These are phyloP conservation scores for Gasteruption jaculator DNA, from an alignment of 2,888 invertebrate genomes.

Conservation along the genomic window DNA sequence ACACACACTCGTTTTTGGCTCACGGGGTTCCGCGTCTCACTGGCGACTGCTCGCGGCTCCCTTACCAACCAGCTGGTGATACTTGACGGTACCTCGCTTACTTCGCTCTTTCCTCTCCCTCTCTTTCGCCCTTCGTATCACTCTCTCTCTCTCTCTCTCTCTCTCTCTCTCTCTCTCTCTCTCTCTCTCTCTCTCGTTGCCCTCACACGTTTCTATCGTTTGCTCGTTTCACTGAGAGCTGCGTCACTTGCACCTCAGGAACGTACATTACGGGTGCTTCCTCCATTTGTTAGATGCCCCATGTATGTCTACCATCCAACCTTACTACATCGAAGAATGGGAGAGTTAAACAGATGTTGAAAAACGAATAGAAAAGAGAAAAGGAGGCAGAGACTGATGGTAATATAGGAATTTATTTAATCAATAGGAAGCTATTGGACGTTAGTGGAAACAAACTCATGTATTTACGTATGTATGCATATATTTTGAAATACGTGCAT, in stretches of 20 bases:
- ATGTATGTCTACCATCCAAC: too few species aligned
- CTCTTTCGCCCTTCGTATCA: conserved; percentile 22
- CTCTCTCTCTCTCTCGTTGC: conserved; percentile 12
- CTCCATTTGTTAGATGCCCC: too few species aligned
- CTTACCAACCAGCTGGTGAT: conserved; percentile 45
- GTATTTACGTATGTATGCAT: too few species aligned
- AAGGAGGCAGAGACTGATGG: too few species aligned
- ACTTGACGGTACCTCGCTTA: conserved; percentile 32
- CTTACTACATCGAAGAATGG: too few species aligned
- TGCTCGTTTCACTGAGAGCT: background rate
- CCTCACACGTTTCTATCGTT: conserved; percentile 13
- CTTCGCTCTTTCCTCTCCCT: conserved; percentile 12
- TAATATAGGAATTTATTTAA: too few species aligned
- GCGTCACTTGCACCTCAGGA: background rate
- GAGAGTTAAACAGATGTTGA: too few species aligned
- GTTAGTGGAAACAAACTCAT: too few species aligned
- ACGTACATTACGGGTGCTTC: background rate
- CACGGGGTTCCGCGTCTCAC: conserved; percentile 49
- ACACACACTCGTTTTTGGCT: conserved; percentile 35
- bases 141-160: conserved; percentile 20
- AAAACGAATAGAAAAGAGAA: too few species aligned
- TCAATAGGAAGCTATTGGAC: too few species aligned
- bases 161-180: conserved; percentile 14
- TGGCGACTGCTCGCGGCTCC: conserved; percentile 44
- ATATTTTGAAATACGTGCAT: too few species aligned